Conservation (phyloP, 2,888 invertebrate genomes). For the Strigamia crassipes region DNA sequence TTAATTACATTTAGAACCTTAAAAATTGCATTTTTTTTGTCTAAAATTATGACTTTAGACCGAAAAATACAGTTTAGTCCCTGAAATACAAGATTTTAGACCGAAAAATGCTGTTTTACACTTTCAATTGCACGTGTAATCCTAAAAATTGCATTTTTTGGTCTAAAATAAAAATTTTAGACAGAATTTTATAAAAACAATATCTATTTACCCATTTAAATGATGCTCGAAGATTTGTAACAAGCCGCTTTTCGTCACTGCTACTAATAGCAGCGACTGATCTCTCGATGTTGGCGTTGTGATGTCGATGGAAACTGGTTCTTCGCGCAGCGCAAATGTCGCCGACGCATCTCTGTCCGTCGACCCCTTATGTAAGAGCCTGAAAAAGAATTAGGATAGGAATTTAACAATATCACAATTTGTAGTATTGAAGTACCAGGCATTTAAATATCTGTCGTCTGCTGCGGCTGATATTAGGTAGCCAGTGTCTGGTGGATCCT, state of each 20-base stretch:
- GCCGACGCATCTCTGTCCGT: slow-evolving; percentile 53
- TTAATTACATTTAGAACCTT: too few relatives aligned
- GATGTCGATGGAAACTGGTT: slow-evolving; percentile 53
- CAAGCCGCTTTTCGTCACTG: slow-evolving; percentile 75
- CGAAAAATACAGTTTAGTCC: too few relatives aligned
- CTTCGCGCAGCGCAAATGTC: slow-evolving; percentile 53
- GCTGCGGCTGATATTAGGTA: slow-evolving; percentile 56
- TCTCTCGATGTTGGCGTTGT: slow-evolving; percentile 49
- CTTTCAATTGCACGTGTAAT: too few relatives aligned
- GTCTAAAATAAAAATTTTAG: too few relatives aligned
- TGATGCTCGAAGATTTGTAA: slow-evolving; percentile 77
- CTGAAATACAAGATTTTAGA: too few relatives aligned
- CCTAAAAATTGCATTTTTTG: too few relatives aligned
- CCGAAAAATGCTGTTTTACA: too few relatives aligned
- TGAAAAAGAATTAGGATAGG: not conserved
- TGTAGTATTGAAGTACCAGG: too few relatives aligned
- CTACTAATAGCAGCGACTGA: slow-evolving; percentile 55
- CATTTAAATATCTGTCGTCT: slow-evolving; percentile 56
- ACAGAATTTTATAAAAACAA: too few relatives aligned
- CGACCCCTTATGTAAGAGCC: slow-evolving; percentile 50
- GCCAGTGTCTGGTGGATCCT: slow-evolving; percentile 48
- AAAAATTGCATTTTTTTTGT: too few relatives aligned
- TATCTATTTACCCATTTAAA: slow-evolving; percentile 73
- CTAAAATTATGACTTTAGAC: too few relatives aligned
- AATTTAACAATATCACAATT: too few relatives aligned